phyloP scores from a whole-genome alignment of 2,113 vertebrate genomes.

The Egretta garzetta region DNA sequence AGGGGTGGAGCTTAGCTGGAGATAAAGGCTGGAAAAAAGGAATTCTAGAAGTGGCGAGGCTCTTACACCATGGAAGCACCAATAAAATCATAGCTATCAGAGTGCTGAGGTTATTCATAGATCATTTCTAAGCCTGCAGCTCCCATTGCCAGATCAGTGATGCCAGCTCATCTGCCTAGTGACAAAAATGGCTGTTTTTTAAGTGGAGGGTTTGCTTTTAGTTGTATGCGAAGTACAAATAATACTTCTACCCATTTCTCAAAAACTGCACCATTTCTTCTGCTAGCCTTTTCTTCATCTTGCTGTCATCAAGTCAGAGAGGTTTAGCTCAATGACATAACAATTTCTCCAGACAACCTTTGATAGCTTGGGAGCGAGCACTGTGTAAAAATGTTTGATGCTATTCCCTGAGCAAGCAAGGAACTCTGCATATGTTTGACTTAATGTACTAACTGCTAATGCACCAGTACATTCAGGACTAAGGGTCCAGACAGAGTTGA shows the following conservation, averaged over 20 bases:
- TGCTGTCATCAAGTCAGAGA: not conserved
- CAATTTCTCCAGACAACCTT: not conserved
- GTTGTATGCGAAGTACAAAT: not conserved
- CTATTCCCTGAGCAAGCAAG: not conserved
- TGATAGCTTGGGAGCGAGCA: not conserved
- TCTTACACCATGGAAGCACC: not conserved
- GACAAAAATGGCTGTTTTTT: not conserved
- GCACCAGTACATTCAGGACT: not conserved
- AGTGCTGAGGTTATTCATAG: not conserved
- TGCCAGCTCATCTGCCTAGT: not conserved
- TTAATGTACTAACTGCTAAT: not conserved
- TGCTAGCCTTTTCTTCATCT: not conserved
- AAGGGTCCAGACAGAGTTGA: not conserved
- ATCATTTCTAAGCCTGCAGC: not conserved
- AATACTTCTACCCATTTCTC: not conserved
- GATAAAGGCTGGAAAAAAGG: constrained; percentile 30
- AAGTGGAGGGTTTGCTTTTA: not conserved
- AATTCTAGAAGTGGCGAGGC: not conserved
- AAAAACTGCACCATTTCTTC: not conserved
- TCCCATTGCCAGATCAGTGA: not conserved
- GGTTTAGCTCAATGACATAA: not conserved
- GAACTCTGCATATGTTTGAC: not conserved
- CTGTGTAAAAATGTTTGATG: not conserved
- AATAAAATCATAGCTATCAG: constrained; percentile 4
- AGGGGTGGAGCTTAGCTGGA: constrained; percentile 61